Base-by-base conservation (phyloP, 2,888 invertebrate species). In the Philopedon plagiatum region DNA sequence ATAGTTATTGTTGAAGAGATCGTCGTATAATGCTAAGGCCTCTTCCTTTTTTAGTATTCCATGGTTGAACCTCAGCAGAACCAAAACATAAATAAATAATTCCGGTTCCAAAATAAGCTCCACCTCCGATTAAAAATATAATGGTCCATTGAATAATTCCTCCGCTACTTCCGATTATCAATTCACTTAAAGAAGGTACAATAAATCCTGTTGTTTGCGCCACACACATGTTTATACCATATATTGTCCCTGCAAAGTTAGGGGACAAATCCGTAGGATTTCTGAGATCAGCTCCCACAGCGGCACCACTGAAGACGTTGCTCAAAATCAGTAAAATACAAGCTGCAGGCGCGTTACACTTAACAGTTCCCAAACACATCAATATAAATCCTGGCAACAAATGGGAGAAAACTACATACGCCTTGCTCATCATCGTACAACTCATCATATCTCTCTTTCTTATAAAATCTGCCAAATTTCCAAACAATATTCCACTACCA, bases 341-440 rank as follows among this genome's bases (percentile, higher is more conserved):
- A 0, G 77, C 78, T 5, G 73, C 68, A 4, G 66, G 15, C 34
- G 70, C 29, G 21, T 77, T 71, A 56, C 79, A 80, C n/a, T 76
- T 76, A n/a, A 72, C 65, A 1, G 77, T 71, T 18, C 74, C 58
- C 5, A 80, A 77, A 4, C 70, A 39, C 23, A 78, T 76, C 46
- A 89, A 83, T 0, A 88, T 83, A 1, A 87, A 73, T 0, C 88
- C 89, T 0, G 89, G 89, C 1, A 89, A 78, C 23, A 89, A 81
- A 82, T 89, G 89, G 0, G 89, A 67, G 21, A 67, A 62, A n/a
- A 72, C 18, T 19, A 72, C 72, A 34, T 34, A 67, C 3, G 37
- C 26, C 41, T 72, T 72, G 29, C 34, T 67, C 57, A 67, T 57
- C 15, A 32, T 18, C 7, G 67, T 72, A 3, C 11, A 26, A 15